Percentiles rank a stretch among this genome's conserved stretches.
These are phyloP conservation scores for Ornithoptera priamus DNA, from an alignment of 2,888 invertebrate species.

Conservation along the genomic window DNA sequence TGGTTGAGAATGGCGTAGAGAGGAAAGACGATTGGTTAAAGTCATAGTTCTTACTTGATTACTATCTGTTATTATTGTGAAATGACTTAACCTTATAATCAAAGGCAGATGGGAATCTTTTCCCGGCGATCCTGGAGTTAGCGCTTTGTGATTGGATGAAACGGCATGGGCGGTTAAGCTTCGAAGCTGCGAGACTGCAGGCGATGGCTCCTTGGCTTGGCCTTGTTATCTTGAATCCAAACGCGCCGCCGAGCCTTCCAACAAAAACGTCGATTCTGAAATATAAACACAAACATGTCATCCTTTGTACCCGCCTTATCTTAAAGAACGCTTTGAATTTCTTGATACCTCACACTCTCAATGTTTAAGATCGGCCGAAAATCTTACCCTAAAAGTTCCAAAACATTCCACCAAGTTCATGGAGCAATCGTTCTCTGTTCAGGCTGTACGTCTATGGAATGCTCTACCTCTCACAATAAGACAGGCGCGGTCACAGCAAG, in stretches of 20 bases:
- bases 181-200: constrained; percentile 82
- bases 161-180: constrained; percentile 81
- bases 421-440: too few relatives aligned
- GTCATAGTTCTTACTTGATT: not conserved
- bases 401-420: too few relatives aligned
- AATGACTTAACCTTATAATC: constrained; percentile 62
- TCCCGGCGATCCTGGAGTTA: constrained; percentile 81
- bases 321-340: too few relatives aligned
- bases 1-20: not conserved
- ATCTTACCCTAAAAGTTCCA: too few relatives aligned
- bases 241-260: constrained; percentile 86
- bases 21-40: not conserved
- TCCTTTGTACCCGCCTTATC: too few relatives aligned
- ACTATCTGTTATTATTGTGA: too few relatives aligned
- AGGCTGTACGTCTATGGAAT: too few relatives aligned
- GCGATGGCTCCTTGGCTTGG: constrained; percentile 76
- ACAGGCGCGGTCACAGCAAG: too few relatives aligned
- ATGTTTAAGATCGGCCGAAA: too few relatives aligned
- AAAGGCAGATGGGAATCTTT: constrained; percentile 63
- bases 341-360: too few relatives aligned
- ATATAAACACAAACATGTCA: not conserved
- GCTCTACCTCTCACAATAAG: too few relatives aligned
- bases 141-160: constrained; percentile 81
- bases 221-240: constrained; percentile 85
- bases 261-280: constrained; percentile 51